Conservation (phyloP, 2,888 invertebrate species). For the Buathra laborator region DNA sequence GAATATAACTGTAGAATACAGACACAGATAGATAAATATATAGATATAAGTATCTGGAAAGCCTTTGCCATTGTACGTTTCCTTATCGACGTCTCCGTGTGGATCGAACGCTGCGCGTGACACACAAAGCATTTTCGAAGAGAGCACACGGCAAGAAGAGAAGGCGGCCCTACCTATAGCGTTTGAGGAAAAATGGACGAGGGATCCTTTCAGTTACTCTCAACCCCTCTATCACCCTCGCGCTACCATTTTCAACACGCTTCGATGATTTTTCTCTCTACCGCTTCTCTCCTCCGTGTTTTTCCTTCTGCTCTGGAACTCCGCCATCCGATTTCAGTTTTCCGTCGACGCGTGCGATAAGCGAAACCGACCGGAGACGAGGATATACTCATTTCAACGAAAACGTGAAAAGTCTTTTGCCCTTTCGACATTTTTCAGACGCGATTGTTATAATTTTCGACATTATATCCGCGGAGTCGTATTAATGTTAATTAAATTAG, state of each 20-base stretch:
- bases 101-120: constrained; percentile 51
- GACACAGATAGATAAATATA: background rate
- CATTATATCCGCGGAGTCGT: no score
- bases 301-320: constrained; percentile 11
- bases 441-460: background rate
- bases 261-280: constrained; percentile 44
- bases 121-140: constrained; percentile 55
- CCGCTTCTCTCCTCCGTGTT: constrained; percentile 22
- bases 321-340: constrained; percentile 30
- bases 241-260: constrained; percentile 43
- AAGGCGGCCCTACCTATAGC: constrained; percentile 22
- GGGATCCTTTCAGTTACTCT: constrained; percentile 49
- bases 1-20: constrained; percentile 1
- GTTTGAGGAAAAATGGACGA: constrained; percentile 44
- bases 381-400: background rate
- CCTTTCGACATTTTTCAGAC: background rate
- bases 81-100: constrained; percentile 60
- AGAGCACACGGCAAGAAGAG: constrained; percentile 10
- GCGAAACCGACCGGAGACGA: background rate
- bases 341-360: constrained; percentile 37
- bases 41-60: background rate
- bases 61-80: constrained; percentile 53
- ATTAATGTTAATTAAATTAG: no score
- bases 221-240: background rate
- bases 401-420: constrained; percentile 10